Percentiles rank a stretch among this genome's conserved stretches.
Conservation (phyloP, 2,797 vertebrate genomes). For the Gymnoscopelus braueri region DNA sequence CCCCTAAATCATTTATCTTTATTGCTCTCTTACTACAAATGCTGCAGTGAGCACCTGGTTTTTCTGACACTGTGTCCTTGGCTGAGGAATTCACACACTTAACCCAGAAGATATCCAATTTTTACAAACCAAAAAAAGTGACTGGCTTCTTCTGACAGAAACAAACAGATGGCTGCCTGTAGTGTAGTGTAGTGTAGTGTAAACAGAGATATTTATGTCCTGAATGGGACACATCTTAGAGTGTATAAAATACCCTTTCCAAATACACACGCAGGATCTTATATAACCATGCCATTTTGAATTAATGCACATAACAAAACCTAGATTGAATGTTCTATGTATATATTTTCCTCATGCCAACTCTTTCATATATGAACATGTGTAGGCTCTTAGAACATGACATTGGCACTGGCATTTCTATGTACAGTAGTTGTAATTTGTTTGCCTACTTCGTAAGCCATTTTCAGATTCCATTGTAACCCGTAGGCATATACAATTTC, state of each 20-base stretch:
- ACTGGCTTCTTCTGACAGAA: constrained; percentile 47
- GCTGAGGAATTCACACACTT: constrained; percentile 53
- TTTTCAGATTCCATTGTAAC: constrained; percentile 8
- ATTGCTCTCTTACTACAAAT: constrained; percentile 29
- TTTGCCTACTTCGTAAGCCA: constrained; percentile 13
- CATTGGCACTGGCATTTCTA: constrained; percentile 1
- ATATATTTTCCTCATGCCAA: neutral
- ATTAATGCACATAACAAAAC: no score
- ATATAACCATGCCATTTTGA: no score
- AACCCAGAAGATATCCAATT: constrained; percentile 49
- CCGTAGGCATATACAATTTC: neutral
- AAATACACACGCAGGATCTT: no score
- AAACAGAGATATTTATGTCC: constrained; percentile 22
- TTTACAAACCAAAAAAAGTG: constrained; percentile 46
- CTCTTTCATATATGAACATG: constrained; percentile 1
- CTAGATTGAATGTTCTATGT: no score
- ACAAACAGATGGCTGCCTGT: constrained; percentile 40
- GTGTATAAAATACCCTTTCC: no score
- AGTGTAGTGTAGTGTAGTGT: neutral
- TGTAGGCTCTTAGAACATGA: neutral
- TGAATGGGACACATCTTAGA: neutral
- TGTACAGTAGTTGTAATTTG: neutral
- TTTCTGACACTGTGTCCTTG: constrained; percentile 60
- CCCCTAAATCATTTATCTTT: constrained; percentile 9
- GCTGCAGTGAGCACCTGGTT: constrained; percentile 64